Base-by-base conservation (phyloP, 2,113 vertebrate species). In the Eleginops maclovinus region DNA sequence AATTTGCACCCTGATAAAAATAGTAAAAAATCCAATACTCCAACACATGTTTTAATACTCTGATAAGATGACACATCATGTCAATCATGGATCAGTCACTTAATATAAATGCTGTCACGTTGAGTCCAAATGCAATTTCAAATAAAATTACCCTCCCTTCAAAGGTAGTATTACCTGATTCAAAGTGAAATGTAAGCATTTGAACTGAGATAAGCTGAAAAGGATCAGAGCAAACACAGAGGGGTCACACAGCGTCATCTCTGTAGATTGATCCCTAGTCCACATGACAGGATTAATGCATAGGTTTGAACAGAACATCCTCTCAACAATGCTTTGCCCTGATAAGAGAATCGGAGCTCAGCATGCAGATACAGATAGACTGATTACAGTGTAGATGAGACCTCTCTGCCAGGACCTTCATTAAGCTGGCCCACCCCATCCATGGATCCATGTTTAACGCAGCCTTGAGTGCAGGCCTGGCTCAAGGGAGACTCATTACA, bases 291-390 rank as follows among this genome's bases (percentile, higher is more conserved):
- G 84, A 87, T 85, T 85, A 90, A 81, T 86, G 68, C 24, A 50
- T 53, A 46, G 55, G 79, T 65, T 77, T 73, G 82, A 88, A 84
- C 71, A 9, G 17, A 41, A 75, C 67, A 51, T 56, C 75, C 83
- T 72, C 72, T 83, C 56, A 72, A 81, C 74, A 71, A 75, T 78
- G 71, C 24, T 70, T 86, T 72, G 56, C 58, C 46, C 82, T 59
- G 88, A 90, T 88, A 89, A 85, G 77, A 90, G 82, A 88, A 90
- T 89, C 79, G 53, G 78, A 89, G 86, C 77, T 62, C 75, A 79
- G 84, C 88, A 59, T 75, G 65, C 53, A 53, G 44, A 82, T 75
- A 79, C 81, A 81, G 84, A 89, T 69, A 80, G 83, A 88, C 82
- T 91, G 88, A 90, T 91, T 88, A 88, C 79, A 88, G 83, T 62